A percentile compares a stretch with the other conserved stretches of the same genome.
These are phyloP conservation scores for Steromphala cineraria DNA, from an alignment of 2,888 invertebrate species.

Conservation along the genomic window DNA sequence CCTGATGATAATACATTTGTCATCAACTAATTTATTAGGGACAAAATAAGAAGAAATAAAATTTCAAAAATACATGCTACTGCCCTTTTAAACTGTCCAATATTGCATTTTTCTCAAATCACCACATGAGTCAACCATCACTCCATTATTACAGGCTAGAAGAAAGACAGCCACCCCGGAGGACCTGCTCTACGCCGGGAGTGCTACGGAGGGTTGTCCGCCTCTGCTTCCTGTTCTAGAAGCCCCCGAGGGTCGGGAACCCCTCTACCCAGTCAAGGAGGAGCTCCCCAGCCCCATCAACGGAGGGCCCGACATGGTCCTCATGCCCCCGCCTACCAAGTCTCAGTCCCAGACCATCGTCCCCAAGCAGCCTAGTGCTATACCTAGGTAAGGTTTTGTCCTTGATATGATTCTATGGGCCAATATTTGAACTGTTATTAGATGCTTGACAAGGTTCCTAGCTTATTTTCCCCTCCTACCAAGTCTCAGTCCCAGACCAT, in stretches of 20 bases:
- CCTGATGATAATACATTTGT: no score
- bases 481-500: conserved; percentile 35
- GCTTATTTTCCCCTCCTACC: conserved; percentile 59
- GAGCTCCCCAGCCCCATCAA: background rate
- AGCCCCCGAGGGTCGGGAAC: conserved; percentile 49
- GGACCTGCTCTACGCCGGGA: conserved; percentile 80
- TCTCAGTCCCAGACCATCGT: conserved; percentile 35
- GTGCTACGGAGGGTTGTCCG: conserved; percentile 16
- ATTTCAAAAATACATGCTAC: no score
- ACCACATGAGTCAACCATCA: no score
- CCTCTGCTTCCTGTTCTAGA: conserved; percentile 47
- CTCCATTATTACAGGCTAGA: conserved; percentile 53
- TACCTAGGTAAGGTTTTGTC: background rate
- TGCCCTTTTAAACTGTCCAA: no score
- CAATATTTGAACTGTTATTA: no score
- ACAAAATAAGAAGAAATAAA: no score
- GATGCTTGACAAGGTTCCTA: no score
- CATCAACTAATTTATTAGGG: no score
- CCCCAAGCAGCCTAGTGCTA: background rate
- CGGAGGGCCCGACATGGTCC: conserved; percentile 25
- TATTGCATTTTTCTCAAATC: no score
- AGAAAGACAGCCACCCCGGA: conserved; percentile 77
- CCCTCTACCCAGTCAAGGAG: conserved; percentile 7
- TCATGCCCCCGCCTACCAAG: conserved; percentile 59
- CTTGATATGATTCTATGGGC: no score